These are phyloP conservation scores for Phoxinus dragarum DNA, from an alignment of 2,797 vertebrate species.

Conservation along the genomic window DNA sequence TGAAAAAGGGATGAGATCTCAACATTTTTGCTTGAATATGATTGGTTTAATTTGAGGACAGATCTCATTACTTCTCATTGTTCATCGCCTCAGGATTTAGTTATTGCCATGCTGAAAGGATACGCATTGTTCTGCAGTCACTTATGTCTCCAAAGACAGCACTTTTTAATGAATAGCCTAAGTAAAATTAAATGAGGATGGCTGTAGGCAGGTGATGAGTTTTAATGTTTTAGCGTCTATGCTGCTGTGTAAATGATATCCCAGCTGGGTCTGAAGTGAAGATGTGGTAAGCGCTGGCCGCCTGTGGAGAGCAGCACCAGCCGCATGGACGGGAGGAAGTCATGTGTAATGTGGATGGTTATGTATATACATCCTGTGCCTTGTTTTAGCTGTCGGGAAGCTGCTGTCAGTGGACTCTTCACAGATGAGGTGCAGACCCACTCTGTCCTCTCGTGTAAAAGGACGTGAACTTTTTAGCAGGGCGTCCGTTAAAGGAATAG, in stretches of 20 bases:
- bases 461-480: background rate
- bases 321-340: conserved; percentile 28
- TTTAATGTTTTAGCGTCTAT: conserved; percentile 12
- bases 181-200: conserved; percentile 13
- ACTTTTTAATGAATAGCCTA: conserved; percentile 45
- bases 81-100: conserved; percentile 7
- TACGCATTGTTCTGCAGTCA: background rate
- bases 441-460: background rate
- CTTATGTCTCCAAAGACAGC: conserved; percentile 17
- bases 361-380: conserved; percentile 53
- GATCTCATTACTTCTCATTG: background rate
- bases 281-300: background rate
- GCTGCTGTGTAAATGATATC: conserved; percentile 42
- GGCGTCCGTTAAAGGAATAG: background rate
- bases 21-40: conserved; percentile 7
- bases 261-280: conserved; percentile 31
- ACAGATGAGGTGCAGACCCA: conserved; percentile 40
- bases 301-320: conserved; percentile 11
- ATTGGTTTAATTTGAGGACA: background rate
- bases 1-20: background rate
- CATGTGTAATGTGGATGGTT: conserved; percentile 50
- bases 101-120: background rate
- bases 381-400: conserved; percentile 44
- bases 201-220: conserved; percentile 26
- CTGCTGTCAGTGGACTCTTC: conserved; percentile 30